A percentile compares a stretch with the other conserved stretches of the same genome.
Evolutionary conservation across 2,797 vertebrate species (phyloP).

Genomic region (Danio tinwini): DNA sequence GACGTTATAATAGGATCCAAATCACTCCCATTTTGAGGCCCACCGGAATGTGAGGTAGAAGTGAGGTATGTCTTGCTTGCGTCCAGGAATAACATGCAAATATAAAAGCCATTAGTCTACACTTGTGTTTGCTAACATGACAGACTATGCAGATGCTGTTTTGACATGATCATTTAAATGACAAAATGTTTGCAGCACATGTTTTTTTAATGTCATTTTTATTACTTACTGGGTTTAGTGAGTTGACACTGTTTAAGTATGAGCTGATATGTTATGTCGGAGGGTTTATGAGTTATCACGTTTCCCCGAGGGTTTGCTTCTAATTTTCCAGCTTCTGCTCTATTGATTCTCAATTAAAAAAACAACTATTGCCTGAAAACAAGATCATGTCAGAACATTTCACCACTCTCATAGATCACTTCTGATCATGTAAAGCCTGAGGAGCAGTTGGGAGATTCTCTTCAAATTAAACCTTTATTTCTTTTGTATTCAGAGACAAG

Average conservation of each 20-base stretch:
- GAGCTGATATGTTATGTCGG: slow-evolving; percentile 10
- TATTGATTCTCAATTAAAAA: slow-evolving; percentile 59
- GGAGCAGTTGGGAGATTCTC: slow-evolving; percentile 16
- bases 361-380: slow-evolving; percentile 48
- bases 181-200: slow-evolving; percentile 9
- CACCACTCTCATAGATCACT: slow-evolving; percentile 18
- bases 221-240: slow-evolving; percentile 8
- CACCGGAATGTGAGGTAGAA: too few species aligned
- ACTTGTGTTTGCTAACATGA: slow-evolving; percentile 8
- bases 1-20: too few species aligned
- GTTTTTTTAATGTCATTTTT: slow-evolving; percentile 23
- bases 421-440: slow-evolving; percentile 18
- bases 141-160: slow-evolving; percentile 10
- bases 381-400: slow-evolving; percentile 44
- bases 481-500: background rate
- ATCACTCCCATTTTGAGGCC: too few species aligned
- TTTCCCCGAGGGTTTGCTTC: slow-evolving; percentile 38
- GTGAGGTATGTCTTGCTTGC: background rate
- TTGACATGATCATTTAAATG: slow-evolving; percentile 4
- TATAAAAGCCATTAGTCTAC: slow-evolving; percentile 4
- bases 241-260: background rate
- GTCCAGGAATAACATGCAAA: slow-evolving; percentile 12
- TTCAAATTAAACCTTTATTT: slow-evolving; percentile 1
- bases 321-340: slow-evolving; percentile 59
- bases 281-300: slow-evolving; percentile 46